Evolutionary conservation across 2,113 vertebrate genomes (phyloP), one percentile per base, ranked within the genome.

Genomic region (Ardeotis arabs): DNA sequence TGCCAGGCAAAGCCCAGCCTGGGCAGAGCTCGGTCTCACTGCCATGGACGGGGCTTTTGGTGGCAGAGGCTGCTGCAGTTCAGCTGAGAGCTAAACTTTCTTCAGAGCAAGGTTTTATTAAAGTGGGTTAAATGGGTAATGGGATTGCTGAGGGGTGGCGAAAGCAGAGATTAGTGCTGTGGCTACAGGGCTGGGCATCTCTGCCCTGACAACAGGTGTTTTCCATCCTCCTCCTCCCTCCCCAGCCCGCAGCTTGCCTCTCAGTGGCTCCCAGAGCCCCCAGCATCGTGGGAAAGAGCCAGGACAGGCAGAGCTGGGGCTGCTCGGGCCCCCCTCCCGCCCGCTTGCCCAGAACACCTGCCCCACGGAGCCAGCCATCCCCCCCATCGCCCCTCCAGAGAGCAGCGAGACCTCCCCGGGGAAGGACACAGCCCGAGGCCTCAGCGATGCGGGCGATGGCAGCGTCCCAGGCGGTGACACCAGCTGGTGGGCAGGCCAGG

Each of bases 371-470:
- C n/a, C n/a, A n/a, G n/a, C 45, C 49, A 39, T 27, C 33, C 4
- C 28, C 0, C 0, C 39, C 60, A 14, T 6, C 18, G 49, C 12
- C 49, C 60, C 67, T 37, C n/a, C 0, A 0, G 33, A 75, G 69
- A 23, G 59, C 44, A 25, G 33, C 3, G 35, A 58, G 16, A 27
- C 9, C 33, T 56, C 39, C 29, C 19, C 3, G 31, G 50, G 45
- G 23, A 80, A 69, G 82, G 31, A 44, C 28, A 2, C 37, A 55
- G 44, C 35, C 52, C 5, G 1, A 14, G 39, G 59, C 5, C 47
- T 49, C 0, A 0, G 58, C 1, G 0, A 12, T 2, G 20, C 1
- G 3, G 55, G 77, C 3, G 20, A 69, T 92, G 93, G 73, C 90
- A 58, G 2, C 6, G 58, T 74, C 77, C 87, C 84, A 45, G 31